phyloP scores from a whole-genome alignment of 2,888 invertebrate species.

The Priocnemis perturbator region DNA sequence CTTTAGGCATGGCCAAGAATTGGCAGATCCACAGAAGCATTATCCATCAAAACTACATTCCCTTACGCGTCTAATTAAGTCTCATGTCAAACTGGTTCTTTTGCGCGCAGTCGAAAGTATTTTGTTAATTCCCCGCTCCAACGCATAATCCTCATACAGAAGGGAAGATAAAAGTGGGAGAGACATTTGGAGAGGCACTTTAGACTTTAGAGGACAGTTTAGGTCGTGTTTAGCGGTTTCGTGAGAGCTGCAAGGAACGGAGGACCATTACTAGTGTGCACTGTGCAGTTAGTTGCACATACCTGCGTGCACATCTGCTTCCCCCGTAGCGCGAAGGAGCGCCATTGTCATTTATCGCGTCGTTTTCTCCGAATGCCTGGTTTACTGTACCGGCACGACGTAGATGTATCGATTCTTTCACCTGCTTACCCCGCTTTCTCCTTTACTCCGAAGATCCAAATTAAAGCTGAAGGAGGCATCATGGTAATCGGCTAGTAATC shows the following conservation, averaged over 20 bases:
- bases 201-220: slow-evolving; percentile 36
- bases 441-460: no score
- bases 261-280: slow-evolving; percentile 30
- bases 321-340: slow-evolving; percentile 11
- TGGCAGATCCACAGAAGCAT: no score
- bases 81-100: no score
- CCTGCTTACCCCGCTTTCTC: slow-evolving; percentile 13
- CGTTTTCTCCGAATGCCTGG: slow-evolving; percentile 23
- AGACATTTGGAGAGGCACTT: slow-evolving; percentile 21
- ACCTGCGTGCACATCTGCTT: slow-evolving; percentile 26
- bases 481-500: no score
- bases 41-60: no score
- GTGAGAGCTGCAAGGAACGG: slow-evolving; percentile 25
- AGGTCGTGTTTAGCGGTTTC: slow-evolving; percentile 41
- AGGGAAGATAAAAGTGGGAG: not conserved
- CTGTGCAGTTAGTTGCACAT: slow-evolving; percentile 21
- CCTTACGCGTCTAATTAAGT: no score
- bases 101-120: no score
- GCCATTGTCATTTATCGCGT: slow-evolving; percentile 35
- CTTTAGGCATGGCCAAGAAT: no score
- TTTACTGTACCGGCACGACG: slow-evolving; percentile 15
- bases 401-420: slow-evolving; percentile 31
- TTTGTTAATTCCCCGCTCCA: no score
- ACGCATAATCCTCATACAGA: no score
- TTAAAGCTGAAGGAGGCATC: no score